Percentiles rank a stretch among this genome's conserved stretches.
These are phyloP conservation scores for Zalophus californianus DNA, from an alignment of 2,797 vertebrate genomes.

Conservation along the genomic window DNA sequence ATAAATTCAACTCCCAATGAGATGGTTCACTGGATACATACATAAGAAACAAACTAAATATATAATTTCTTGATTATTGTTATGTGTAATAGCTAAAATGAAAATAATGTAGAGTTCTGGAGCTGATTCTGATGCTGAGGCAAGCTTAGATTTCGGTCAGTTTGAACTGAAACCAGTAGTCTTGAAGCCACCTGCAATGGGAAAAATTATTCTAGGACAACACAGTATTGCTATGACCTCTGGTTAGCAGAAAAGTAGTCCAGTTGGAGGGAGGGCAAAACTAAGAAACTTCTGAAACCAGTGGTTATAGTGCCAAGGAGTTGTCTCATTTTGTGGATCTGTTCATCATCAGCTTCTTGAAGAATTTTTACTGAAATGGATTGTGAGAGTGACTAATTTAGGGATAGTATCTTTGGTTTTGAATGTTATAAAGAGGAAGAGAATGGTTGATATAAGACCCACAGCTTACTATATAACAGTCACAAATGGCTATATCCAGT, in stretches of 20 bases:
- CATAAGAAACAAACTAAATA: not conserved
- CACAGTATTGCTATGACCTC: not conserved
- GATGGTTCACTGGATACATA: not conserved
- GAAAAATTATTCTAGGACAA: not conserved
- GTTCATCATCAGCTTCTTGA: not conserved
- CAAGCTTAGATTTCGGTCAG: not conserved
- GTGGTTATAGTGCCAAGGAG: not conserved
- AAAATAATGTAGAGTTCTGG: not conserved
- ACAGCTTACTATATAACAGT: not conserved
- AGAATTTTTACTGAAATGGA: not conserved
- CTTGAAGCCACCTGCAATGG: not conserved
- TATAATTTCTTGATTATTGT: not conserved
- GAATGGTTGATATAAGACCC: not conserved
- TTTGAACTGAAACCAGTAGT: not conserved
- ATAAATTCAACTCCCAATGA: not conserved
- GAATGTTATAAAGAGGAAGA: not conserved
- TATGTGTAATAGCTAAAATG: not conserved
- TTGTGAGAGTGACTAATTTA: not conserved
- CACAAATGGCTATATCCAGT: not conserved
- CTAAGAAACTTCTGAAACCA: not conserved
- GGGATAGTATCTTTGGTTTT: constrained; percentile 2
- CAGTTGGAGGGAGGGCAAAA: not conserved
- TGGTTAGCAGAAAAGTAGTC: not conserved
- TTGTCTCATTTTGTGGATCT: not conserved
- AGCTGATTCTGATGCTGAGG: not conserved